Base-by-base conservation (phyloP, 2,113 vertebrate genomes). In the Pithys albifrons region DNA sequence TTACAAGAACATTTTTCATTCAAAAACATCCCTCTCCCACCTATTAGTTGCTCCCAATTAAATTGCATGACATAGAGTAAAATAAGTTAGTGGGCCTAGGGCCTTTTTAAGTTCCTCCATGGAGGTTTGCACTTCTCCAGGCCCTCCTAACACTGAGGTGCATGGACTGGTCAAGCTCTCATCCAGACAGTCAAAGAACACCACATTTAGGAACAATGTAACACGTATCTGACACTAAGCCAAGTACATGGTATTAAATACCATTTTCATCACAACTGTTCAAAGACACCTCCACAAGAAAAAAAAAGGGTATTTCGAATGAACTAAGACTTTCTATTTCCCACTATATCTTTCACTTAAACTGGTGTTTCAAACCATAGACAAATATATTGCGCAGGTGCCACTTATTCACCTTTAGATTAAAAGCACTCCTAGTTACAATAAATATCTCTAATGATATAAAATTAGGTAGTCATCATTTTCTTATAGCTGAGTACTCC, bases 401-500 rank as follows among this genome's bases (percentile, higher is more conserved):
- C 14, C 76, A 41, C 89, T 85, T 93, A 89, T 75, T 83, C 65
- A 91, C 54, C 61, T 90, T 58, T 29, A 76, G 17, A 58, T 92
- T 84, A 91, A 92, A 96, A 91, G 45, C 66, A 81, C 65, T 95
- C 54, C 27, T 17, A 78, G 57, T 64, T 77, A 85, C 31, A 90
- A 59, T 65, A 74, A 91, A 89, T 82, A 91, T 12, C n/a, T 91
- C 10, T 88, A 95, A 93, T 75, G 39, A 91, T 37, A 76, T 33
- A 91, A 96, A 95, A 96, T 89, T 79, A 91, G 65, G 54, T 85
- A 55, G 29, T 74, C 41, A 91, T 75, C 17, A 78, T 91, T 61
- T 93, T 96, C 87, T 52, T 67, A 64, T 10, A 87, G 33, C 23
- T 81, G 48, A 85, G 78, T 88, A 49, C 76, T 94, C 54, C 74